These are phyloP conservation scores for Danio kyathit DNA, from an alignment of 2,797 vertebrate species.

Conservation along the genomic window DNA sequence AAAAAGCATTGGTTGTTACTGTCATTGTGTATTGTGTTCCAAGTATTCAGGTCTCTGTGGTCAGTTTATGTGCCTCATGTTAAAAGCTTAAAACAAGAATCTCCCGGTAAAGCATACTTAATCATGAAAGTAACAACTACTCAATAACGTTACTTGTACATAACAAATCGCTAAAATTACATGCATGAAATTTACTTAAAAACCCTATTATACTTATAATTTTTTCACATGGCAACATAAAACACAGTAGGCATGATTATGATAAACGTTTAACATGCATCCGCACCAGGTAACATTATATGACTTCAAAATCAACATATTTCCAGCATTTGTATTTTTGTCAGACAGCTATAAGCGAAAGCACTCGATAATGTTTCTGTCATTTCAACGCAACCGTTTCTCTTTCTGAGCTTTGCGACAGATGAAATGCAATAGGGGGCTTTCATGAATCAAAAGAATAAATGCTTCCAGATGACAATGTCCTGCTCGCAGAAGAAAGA, in stretches of 20 bases:
- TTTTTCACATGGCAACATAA: neutral
- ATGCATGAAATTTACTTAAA: too few relatives aligned
- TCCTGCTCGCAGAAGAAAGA: slow-evolving; percentile 60
- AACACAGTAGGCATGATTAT: neutral
- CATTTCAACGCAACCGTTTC: slow-evolving; percentile 69
- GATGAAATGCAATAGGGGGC: slow-evolving; percentile 79
- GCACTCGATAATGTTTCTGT: slow-evolving; percentile 52
- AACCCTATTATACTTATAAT: too few relatives aligned
- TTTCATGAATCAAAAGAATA: slow-evolving; percentile 79
- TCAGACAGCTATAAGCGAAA: slow-evolving; percentile 43
- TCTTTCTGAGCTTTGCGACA: slow-evolving; percentile 73
- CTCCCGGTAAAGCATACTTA: too few relatives aligned
- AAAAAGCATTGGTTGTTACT: too few relatives aligned
- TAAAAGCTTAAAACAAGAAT: too few relatives aligned
- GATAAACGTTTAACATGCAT: neutral
- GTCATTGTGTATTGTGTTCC: too few relatives aligned
- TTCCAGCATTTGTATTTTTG: slow-evolving; percentile 14
- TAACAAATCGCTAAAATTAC: too few relatives aligned
- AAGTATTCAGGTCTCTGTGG: too few relatives aligned
- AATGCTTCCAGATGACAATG: slow-evolving; percentile 85
- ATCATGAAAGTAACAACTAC: too few relatives aligned
- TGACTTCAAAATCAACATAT: slow-evolving; percentile 18
- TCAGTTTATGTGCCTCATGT: too few relatives aligned
- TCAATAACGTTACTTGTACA: too few relatives aligned
- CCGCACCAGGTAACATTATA: neutral